These are phyloP conservation scores for Vulpes lagopus DNA, from an alignment of 2,113 vertebrate species.

Conservation along the genomic window DNA sequence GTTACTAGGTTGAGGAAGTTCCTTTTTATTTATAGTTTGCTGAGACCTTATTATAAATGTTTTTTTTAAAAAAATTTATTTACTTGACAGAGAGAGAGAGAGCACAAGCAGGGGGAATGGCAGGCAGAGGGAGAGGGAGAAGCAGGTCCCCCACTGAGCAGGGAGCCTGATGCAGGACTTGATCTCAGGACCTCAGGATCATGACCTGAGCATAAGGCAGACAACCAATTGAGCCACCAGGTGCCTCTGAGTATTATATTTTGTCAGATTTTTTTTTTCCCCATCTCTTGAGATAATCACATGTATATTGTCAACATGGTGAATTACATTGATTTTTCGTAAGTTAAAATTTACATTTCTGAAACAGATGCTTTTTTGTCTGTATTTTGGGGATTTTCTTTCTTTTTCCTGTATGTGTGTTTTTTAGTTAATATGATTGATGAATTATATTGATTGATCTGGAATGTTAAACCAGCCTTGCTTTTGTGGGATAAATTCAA, in stretches of 20 bases:
- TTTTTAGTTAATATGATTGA: background rate
- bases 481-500: background rate
- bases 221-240: too few species aligned
- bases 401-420: background rate
- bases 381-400: background rate
- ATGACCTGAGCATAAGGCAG: too few species aligned
- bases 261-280: background rate
- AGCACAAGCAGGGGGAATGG: too few species aligned
- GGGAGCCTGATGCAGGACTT: too few species aligned
- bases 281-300: background rate
- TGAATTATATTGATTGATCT: background rate
- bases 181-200: too few species aligned
- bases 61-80: too few species aligned
- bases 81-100: too few species aligned
- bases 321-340: background rate
- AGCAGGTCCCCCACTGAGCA: too few species aligned
- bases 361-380: background rate
- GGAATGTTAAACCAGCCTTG: background rate
- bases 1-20: background rate
- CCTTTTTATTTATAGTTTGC: background rate
- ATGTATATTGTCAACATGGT: background rate
- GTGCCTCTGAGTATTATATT: background rate
- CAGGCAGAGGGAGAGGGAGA: too few species aligned
- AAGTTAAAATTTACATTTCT: conserved; percentile 12
- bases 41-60: background rate